Percentiles rank a stretch among this genome's conserved stretches.
Evolutionary conservation across 2,888 invertebrate genomes (phyloP).

Genomic region (Vandiemenella viatica): DNA sequence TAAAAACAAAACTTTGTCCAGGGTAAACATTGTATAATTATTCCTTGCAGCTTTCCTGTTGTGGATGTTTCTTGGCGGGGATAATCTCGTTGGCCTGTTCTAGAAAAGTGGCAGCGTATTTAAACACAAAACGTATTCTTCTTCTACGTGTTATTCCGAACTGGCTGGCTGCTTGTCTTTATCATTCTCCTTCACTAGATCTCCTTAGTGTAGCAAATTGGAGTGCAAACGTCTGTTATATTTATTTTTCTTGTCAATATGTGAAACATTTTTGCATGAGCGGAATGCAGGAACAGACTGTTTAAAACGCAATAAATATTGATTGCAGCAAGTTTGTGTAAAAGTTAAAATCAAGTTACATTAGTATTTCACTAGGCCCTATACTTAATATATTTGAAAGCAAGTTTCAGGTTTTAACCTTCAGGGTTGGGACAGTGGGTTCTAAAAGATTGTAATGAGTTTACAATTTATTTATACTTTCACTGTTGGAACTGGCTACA

Average conservation of each 20-base stretch:
- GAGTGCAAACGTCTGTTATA: slow-evolving; percentile 16
- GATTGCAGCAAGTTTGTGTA: no score
- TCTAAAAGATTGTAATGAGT: no score
- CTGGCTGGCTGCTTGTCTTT: slow-evolving; percentile 19
- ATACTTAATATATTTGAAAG: no score
- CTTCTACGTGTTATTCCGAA: slow-evolving; percentile 18
- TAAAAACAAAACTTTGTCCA: slow-evolving; percentile 14
- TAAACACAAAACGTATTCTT: slow-evolving; percentile 18
- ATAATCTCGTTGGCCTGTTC: slow-evolving; percentile 17
- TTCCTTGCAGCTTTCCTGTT: slow-evolving; percentile 19
- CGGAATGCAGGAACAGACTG: slow-evolving; percentile 11
- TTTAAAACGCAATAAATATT: no score
- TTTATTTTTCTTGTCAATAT: slow-evolving; percentile 15
- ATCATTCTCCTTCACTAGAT: slow-evolving; percentile 17
- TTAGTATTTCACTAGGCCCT: no score
- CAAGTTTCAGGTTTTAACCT: no score
- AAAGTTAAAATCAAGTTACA: no score
- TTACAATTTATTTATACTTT: no score
- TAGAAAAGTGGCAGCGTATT: slow-evolving; percentile 16
- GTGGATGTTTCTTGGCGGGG: slow-evolving; percentile 18
- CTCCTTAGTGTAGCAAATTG: slow-evolving; percentile 18
- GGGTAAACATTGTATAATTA: slow-evolving; percentile 17
- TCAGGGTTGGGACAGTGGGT: no score
- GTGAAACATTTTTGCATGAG: slow-evolving; percentile 14
- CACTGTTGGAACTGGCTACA: no score